phyloP scores from a whole-genome alignment of 2,888 invertebrate species.

The Sphaerophoria taeniata region DNA sequence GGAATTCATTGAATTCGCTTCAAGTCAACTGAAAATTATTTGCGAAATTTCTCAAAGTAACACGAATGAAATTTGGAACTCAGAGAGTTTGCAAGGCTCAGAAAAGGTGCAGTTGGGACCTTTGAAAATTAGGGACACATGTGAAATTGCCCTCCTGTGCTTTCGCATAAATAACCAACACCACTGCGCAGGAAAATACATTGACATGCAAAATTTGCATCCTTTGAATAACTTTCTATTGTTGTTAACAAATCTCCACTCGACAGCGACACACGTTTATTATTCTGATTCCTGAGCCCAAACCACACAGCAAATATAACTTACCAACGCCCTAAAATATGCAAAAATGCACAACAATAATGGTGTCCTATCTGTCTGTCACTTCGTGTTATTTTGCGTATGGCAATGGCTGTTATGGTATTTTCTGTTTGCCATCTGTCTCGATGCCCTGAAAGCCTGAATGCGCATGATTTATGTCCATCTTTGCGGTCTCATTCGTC shows the following conservation, averaged over 20 bases:
- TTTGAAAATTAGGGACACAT: too few relatives aligned
- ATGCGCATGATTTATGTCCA: constrained; percentile 65
- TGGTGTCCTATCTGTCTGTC: constrained; percentile 6
- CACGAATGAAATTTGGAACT: too few relatives aligned
- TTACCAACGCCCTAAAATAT: constrained; percentile 59
- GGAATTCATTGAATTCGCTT: too few relatives aligned
- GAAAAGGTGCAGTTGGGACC: too few relatives aligned
- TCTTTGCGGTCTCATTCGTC: background rate
- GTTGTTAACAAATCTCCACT: constrained; percentile 15
- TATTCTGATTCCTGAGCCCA: background rate
- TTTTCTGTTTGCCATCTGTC: constrained; percentile 58
- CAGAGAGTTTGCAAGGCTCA: too few relatives aligned
- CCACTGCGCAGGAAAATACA: background rate
- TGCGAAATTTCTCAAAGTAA: too few relatives aligned
- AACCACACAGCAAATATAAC: background rate
- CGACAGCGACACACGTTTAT: constrained; percentile 16
- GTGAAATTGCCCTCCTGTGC: too few relatives aligned
- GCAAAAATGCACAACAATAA: constrained; percentile 41
- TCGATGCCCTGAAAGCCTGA: constrained; percentile 43
- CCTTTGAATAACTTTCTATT: constrained; percentile 49
- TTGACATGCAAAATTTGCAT: constrained; percentile 37
- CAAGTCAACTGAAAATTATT: too few relatives aligned
- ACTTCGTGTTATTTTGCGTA: background rate
- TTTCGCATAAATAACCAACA: background rate
- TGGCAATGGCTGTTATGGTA: constrained; percentile 7